phyloP scores from a whole-genome alignment of 1,140 invertebrate species.

The Paraescarpia echinospica region DNA sequence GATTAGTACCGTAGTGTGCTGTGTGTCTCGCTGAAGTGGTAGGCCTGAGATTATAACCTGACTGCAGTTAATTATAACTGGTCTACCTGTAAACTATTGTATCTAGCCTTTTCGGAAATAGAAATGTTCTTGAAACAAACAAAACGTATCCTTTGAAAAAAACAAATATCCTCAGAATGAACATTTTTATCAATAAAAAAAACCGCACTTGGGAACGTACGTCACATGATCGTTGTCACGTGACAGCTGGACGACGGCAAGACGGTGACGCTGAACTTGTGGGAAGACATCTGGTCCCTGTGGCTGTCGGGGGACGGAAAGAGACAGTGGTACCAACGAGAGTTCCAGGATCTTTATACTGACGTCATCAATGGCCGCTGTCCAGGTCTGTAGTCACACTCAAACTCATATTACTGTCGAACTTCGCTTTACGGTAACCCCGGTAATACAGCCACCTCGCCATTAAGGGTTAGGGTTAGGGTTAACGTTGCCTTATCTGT shows the following conservation, averaged over 20 bases:
- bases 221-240: background rate
- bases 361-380: background rate
- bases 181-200: too few species aligned
- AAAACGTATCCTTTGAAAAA: background rate
- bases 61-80: background rate
- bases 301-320: conserved; percentile 28
- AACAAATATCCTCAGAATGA: too few species aligned
- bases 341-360: conserved; percentile 19
- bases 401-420: background rate
- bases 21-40: too few species aligned
- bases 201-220: background rate
- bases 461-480: too few species aligned
- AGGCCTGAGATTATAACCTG: background rate
- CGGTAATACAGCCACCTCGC: too few species aligned
- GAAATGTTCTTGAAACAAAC: background rate
- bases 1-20: too few species aligned
- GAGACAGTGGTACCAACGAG: conserved; percentile 23
- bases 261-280: conserved; percentile 25
- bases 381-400: background rate
- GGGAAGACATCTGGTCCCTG: conserved; percentile 26
- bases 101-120: background rate
- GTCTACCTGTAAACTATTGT: background rate
- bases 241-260: conserved; percentile 18
- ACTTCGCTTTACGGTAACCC: too few species aligned
- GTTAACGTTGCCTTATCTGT: too few species aligned